These are phyloP conservation scores for Sinodicranocentrus sp. DNA, from an alignment of 2,888 invertebrate species.

Conservation along the genomic window DNA sequence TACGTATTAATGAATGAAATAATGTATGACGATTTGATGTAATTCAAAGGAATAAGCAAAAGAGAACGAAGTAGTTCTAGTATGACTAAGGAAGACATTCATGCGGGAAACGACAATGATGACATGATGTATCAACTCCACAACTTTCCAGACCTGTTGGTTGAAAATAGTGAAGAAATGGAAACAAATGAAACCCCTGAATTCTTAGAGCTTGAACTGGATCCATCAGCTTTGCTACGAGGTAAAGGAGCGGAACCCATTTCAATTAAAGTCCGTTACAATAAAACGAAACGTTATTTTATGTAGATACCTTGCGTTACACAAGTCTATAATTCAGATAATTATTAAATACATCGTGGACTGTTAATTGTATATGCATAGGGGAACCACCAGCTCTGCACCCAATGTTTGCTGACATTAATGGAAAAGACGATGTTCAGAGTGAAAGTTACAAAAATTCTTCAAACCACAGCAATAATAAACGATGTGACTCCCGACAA, in stretches of 20 bases:
- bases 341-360: neutral
- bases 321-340: too few species aligned
- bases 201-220: conserved; percentile 51
- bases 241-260: too few species aligned
- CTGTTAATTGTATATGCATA: conserved; percentile 9
- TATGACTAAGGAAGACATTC: conserved; percentile 23
- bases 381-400: conserved; percentile 55
- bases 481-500: conserved; percentile 39
- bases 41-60: neutral
- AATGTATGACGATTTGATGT: too few species aligned
- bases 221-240: conserved; percentile 37
- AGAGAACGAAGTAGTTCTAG: conserved; percentile 5
- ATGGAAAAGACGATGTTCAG: too few species aligned
- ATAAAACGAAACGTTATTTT: neutral
- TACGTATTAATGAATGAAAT: too few species aligned
- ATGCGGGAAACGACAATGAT: conserved; percentile 28
- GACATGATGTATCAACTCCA: conserved; percentile 56
- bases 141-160: conserved; percentile 53
- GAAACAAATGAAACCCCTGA: conserved; percentile 50
- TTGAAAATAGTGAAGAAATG: conserved; percentile 32
- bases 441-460: too few species aligned
- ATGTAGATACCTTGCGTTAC: neutral
- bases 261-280: too few species aligned
- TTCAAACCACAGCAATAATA: too few species aligned
- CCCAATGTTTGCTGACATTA: conserved; percentile 44